These are phyloP conservation scores for Metalampra italica DNA, from an alignment of 2,888 invertebrate species.

Conservation along the genomic window DNA sequence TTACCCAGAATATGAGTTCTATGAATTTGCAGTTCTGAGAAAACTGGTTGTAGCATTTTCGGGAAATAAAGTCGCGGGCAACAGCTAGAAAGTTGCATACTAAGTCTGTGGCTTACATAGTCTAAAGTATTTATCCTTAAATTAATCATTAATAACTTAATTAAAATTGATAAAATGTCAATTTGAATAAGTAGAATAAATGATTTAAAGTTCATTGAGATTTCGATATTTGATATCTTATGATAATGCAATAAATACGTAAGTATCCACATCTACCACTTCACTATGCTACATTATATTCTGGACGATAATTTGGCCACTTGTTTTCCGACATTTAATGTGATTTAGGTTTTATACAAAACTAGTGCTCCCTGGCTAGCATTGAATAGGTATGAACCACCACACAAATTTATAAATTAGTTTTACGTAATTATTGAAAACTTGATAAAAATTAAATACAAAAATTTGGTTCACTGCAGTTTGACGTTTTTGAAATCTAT, in stretches of 20 bases:
- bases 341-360: conserved; percentile 23
- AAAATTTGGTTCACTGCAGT: too few relatives aligned
- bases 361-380: neutral
- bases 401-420: neutral
- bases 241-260: conserved; percentile 1
- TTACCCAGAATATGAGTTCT: too few relatives aligned
- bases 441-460: too few relatives aligned
- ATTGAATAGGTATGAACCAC: neutral
- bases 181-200: neutral
- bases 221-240: conserved; percentile 7
- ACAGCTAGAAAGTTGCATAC: too few relatives aligned
- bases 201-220: conserved; percentile 2
- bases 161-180: neutral
- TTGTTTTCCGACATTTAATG: conserved; percentile 57
- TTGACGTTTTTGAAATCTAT: too few relatives aligned
- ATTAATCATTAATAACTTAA: neutral
- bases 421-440: too few relatives aligned
- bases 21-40: too few relatives aligned
- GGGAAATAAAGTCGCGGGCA: too few relatives aligned
- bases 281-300: conserved; percentile 9
- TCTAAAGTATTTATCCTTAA: neutral
- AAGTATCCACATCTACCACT: conserved; percentile 5
- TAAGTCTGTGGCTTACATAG: too few relatives aligned
- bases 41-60: too few relatives aligned
- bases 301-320: conserved; percentile 77